phyloP scores from a whole-genome alignment of 1,140 invertebrate species.

The Drusus annulatus region DNA sequence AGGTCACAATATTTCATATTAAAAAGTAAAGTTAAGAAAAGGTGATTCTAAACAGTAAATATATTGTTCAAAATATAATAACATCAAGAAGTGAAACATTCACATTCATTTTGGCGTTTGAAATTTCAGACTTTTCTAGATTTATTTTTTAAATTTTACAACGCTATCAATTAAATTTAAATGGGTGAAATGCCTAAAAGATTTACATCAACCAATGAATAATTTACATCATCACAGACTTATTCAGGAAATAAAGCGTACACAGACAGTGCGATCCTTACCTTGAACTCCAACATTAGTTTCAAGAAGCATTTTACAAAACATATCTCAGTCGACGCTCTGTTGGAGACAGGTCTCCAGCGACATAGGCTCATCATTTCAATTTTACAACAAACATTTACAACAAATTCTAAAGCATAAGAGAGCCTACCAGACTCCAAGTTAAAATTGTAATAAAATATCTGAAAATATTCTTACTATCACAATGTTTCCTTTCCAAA shows the following conservation, averaged over 20 bases:
- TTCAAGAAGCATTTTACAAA: slow-evolving; percentile 32
- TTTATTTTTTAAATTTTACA: slow-evolving; percentile 27
- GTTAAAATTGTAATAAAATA: too few species aligned
- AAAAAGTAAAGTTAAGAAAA: background rate
- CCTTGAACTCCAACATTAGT: background rate
- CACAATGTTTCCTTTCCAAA: too few species aligned
- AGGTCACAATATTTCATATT: slow-evolving; percentile 30
- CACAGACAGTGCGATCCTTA: slow-evolving; percentile 32
- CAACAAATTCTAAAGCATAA: background rate
- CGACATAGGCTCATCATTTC: slow-evolving; percentile 9
- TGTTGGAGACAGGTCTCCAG: background rate
- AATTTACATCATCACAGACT: slow-evolving; percentile 40
- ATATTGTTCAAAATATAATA: too few species aligned
- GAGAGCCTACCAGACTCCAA: too few species aligned
- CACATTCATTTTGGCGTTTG: slow-evolving; percentile 36
- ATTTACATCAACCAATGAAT: slow-evolving; percentile 1
- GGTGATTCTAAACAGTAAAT: background rate
- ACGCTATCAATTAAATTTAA: slow-evolving; percentile 14
- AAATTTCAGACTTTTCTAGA: slow-evolving; percentile 46
- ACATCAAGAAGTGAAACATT: background rate
- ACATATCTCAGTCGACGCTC: slow-evolving; percentile 21
- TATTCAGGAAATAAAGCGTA: slow-evolving; percentile 37
- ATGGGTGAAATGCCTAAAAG: slow-evolving; percentile 6
- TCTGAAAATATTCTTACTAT: too few species aligned
- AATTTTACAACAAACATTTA: background rate